Evolutionary conservation across 2,888 invertebrate genomes (phyloP).

Genomic region (Dioctria rufipes): DNA sequence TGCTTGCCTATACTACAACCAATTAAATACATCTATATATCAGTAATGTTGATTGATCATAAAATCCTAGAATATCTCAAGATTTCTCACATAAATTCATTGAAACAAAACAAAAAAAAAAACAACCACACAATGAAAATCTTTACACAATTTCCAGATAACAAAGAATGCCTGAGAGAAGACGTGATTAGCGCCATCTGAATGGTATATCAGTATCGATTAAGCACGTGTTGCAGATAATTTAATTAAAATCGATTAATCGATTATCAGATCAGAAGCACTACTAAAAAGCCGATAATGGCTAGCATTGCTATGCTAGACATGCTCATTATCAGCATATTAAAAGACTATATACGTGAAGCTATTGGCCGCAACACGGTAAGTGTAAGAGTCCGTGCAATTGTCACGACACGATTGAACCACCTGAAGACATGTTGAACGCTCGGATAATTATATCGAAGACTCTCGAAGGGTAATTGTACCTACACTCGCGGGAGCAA

Average conservation of each 20-base stretch:
- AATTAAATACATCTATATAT: no score
- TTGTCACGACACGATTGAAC: conserved; percentile 52
- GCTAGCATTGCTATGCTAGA: conserved; percentile 14
- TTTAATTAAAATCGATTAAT: conserved; percentile 55
- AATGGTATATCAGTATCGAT: conserved; percentile 15
- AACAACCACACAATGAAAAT: neutral
- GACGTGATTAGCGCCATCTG: conserved; percentile 42
- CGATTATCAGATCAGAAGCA: conserved; percentile 28
- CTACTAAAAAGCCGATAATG: conserved; percentile 20
- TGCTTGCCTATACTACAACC: no score
- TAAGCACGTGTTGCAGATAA: conserved; percentile 37
- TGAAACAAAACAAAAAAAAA: neutral
- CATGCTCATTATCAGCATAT: conserved; percentile 30
- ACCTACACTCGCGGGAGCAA: conserved; percentile 28
- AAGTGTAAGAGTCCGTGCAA: conserved; percentile 27
- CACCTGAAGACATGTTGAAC: conserved; percentile 47
- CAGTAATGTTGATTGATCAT: conserved; percentile 28
- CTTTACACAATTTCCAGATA: conserved; percentile 10
- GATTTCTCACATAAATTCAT: conserved; percentile 17
- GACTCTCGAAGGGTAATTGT: conserved; percentile 55
- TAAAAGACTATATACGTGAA: neutral
- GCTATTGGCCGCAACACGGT: conserved; percentile 23
- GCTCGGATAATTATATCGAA: conserved; percentile 54
- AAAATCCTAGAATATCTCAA: conserved; percentile 5
- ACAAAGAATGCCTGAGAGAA: conserved; percentile 1